These are phyloP conservation scores for Chironomus riparius DNA, from an alignment of 2,888 invertebrate genomes.

Conservation along the genomic window DNA sequence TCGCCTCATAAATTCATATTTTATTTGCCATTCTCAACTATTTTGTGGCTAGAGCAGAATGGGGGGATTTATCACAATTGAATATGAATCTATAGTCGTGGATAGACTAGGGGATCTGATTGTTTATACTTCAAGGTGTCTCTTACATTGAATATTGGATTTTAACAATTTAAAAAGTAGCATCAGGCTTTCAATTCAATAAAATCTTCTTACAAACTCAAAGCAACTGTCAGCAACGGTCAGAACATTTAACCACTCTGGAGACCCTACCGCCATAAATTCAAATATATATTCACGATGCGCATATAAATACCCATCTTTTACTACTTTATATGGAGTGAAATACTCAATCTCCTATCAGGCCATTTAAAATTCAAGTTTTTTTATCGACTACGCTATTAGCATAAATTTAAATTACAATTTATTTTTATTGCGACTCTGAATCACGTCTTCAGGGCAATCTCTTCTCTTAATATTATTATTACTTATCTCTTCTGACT, in stretches of 20 bases:
- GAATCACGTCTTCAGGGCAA: constrained; percentile 1
- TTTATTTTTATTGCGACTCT: constrained; percentile 13
- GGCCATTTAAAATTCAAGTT: constrained; percentile 14
- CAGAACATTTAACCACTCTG: too few species aligned
- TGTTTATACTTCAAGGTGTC: too few species aligned
- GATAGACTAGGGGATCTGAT: neutral
- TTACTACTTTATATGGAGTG: constrained; percentile 11
- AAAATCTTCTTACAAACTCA: too few species aligned
- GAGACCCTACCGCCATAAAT: too few species aligned
- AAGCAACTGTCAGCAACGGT: too few species aligned
- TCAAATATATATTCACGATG: neutral
- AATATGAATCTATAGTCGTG: neutral
- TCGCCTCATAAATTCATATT: neutral
- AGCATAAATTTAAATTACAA: constrained; percentile 17
- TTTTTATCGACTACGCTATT: constrained; percentile 10
- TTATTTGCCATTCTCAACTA: neutral
- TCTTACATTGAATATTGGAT: too few species aligned
- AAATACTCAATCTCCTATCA: constrained; percentile 9
- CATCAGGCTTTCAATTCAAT: too few species aligned
- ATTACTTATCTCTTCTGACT: neutral
- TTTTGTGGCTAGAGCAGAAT: neutral
- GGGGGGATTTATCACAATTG: neutral
- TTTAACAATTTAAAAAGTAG: too few species aligned
- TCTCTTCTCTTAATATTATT: neutral
- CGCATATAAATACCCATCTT: constrained; percentile 9